Conservation (phyloP, 2,797 vertebrate genomes). For the Loris lydekkerianus region DNA sequence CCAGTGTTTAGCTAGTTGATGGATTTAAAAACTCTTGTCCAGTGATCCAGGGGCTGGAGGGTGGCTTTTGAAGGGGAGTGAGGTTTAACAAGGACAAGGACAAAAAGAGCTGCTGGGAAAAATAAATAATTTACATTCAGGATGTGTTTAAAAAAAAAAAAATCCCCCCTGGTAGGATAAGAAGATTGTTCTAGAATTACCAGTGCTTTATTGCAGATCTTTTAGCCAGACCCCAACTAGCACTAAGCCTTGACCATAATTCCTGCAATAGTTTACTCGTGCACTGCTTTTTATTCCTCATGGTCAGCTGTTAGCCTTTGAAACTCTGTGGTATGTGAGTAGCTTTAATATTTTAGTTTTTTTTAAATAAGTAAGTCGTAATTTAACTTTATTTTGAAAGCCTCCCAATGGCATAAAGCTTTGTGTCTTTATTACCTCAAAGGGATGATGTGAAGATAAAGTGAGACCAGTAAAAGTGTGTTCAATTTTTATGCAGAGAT, state of each 20-base stretch:
- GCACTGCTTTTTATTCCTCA: constrained; percentile 81
- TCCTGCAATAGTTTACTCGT: constrained; percentile 80
- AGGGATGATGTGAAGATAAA: constrained; percentile 40
- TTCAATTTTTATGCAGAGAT: constrained; percentile 15
- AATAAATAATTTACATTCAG: constrained; percentile 71
- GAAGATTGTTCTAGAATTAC: constrained; percentile 71
- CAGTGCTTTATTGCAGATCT: constrained; percentile 72
- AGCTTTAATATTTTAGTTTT: constrained; percentile 72
- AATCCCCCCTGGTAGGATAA: constrained; percentile 61
- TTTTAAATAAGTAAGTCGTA: constrained; percentile 61
- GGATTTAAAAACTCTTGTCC: constrained; percentile 15
- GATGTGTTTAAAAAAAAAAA: constrained; percentile 45
- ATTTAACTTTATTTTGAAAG: constrained; percentile 85
- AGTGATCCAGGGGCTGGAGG: background rate
- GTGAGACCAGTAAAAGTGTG: background rate
- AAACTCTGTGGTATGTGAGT: constrained; percentile 80
- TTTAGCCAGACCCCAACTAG: constrained; percentile 77
- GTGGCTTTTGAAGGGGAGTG: constrained; percentile 53
- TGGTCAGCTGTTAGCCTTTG: constrained; percentile 84
- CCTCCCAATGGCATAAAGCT: constrained; percentile 11
- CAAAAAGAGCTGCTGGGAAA: constrained; percentile 50
- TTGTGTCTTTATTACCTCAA: constrained; percentile 68
- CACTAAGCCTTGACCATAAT: constrained; percentile 80
- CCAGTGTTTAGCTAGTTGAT: constrained; percentile 4
- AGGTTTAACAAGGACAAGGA: constrained; percentile 67